phyloP scores from a whole-genome alignment of 37 sponge, comb jelly and placozoan genomes.

The Spongilla lacustris region DNA sequence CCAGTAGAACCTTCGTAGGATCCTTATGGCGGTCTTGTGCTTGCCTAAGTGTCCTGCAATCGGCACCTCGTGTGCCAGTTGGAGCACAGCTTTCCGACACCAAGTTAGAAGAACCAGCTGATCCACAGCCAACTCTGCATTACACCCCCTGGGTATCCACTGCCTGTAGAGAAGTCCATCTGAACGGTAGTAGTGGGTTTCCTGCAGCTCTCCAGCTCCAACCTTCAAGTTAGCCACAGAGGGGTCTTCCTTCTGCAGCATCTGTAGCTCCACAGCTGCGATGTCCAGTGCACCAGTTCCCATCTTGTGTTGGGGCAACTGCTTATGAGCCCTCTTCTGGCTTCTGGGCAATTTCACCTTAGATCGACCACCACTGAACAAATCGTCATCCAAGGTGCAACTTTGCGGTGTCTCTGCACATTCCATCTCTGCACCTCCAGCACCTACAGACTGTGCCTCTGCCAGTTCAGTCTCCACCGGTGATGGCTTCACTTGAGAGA shows the following conservation, averaged over 20 bases:
- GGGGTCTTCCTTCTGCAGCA: background rate
- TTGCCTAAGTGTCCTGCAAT: slow-evolving; percentile 3
- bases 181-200: background rate
- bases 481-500: background rate
- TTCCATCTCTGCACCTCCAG: background rate
- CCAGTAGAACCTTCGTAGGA: slow-evolving; percentile 36
- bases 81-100: slow-evolving; percentile 11
- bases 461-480: background rate
- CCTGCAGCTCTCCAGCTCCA: background rate
- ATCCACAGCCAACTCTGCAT: slow-evolving; percentile 14
- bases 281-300: background rate
- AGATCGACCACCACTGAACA: background rate
- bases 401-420: background rate
- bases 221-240: background rate
- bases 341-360: background rate
- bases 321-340: background rate
- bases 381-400: slow-evolving; percentile 2
- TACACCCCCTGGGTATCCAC: background rate
- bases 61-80: slow-evolving; percentile 2
- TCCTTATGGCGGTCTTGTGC: background rate
- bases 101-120: slow-evolving; percentile 20
- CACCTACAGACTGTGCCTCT: background rate
- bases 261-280: background rate
- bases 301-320: background rate
- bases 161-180: background rate